A percentile compares a stretch with the other conserved stretches of the same genome.
These are phyloP conservation scores for Chaetops frenatus DNA, from an alignment of 2,113 vertebrate genomes.

Conservation along the genomic window DNA sequence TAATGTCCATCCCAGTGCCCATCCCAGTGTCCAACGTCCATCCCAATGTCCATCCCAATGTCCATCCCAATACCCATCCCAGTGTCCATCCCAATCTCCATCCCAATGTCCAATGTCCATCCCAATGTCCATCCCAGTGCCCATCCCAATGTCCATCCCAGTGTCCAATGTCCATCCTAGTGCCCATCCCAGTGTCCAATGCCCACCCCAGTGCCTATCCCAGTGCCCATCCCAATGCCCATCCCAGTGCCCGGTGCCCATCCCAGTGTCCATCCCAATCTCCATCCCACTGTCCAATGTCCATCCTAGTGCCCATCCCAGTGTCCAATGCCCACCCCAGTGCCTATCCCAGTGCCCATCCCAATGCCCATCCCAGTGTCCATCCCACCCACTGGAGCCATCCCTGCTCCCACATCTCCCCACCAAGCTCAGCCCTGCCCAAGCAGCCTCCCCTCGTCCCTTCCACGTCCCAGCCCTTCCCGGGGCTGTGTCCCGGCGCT, in stretches of 20 bases:
- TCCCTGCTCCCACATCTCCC: neutral
- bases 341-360: neutral
- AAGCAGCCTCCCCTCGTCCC: neutral
- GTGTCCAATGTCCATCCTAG: too few relatives aligned
- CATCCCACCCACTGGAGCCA: neutral
- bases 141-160: neutral
- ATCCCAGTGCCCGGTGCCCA: neutral
- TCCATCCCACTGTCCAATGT: too few relatives aligned
- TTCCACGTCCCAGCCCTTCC: neutral
- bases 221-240: neutral
- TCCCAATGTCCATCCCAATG: too few relatives aligned
- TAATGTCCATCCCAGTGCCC: too few relatives aligned
- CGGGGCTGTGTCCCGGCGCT: accelerated
- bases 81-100: too few relatives aligned
- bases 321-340: neutral
- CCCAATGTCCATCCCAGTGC: neutral
- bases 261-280: too few relatives aligned
- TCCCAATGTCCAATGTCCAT: too few relatives aligned
- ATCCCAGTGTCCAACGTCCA: too few relatives aligned
- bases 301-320: too few relatives aligned
- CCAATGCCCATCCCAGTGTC: neutral
- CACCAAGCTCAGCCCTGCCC: neutral
- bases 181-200: too few relatives aligned
- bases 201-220: neutral
- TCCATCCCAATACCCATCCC: too few relatives aligned